Base-by-base conservation (phyloP, 2,888 invertebrate species). In the Lamproptera curius region DNA sequence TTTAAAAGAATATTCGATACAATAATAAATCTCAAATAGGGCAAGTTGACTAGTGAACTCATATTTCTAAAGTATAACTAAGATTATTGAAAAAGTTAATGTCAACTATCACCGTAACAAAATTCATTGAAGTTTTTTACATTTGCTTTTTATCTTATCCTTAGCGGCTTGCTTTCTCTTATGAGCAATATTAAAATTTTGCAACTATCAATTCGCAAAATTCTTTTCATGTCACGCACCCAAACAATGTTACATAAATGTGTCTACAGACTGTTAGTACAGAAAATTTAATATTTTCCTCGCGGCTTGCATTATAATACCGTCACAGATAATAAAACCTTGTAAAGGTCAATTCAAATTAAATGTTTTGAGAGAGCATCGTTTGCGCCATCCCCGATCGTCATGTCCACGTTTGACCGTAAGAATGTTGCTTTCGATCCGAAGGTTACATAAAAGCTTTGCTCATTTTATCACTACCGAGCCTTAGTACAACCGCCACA, bases 391-490 rank as follows among this genome's bases (percentile, higher is more conserved):
- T 80, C 80, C 73, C 69, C 73, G 57, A 59, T 62, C 66, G 67
- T 63, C 67, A 62, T 57, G 55, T 61, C 57, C 55, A 69, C 70
- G 76, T 67, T 80, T 82, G 83, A 82, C 83, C 84, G 74, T 79
- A 83, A 83, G 82, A 77, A 85, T 83, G 80, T 62, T 68, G 74
- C 78, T 81, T 77, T 76, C 73, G 64, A 74, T 67, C 58, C 69
- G 84, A 85, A 86, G 85, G 85, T 84, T 85, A 80, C 80, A 73
- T 76, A 78, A 82, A 83, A 76, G 70, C 75, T 76, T 68, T 66
- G 65, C 69, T 69, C 63, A 61, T 67, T 74, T 71, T 73, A 76
- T 72, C 73, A 73, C 67, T 72, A 66, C 69, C 63, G 58, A 55
- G 58, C 65, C 62, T 80, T 80, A 86, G 85, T 86, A 71, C 61